Evolutionary conservation across 2,797 vertebrate species (phyloP).

Genomic region (Centroberyx gerrardi): DNA sequence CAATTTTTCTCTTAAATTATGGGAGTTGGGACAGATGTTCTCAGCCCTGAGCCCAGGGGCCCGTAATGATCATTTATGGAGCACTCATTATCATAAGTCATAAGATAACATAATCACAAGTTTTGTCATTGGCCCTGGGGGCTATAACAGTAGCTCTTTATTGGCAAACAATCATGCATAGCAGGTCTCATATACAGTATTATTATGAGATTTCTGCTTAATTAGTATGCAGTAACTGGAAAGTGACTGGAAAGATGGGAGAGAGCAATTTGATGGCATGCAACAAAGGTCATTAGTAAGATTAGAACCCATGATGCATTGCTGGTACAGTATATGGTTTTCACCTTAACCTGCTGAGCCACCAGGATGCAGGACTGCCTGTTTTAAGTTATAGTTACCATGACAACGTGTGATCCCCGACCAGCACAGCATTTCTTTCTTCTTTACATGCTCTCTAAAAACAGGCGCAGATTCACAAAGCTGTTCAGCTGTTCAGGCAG

Average conservation of each 20-base stretch:
- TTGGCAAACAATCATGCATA: neutral
- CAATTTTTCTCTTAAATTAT: constrained; percentile 1
- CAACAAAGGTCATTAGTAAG: constrained; percentile 31
- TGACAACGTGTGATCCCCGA: no score
- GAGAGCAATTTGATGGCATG: constrained; percentile 17
- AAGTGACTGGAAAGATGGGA: constrained; percentile 26
- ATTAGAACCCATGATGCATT: constrained; percentile 30
- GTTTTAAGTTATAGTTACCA: constrained; percentile 8
- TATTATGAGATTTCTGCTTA: constrained; percentile 7
- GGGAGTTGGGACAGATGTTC: constrained; percentile 2
- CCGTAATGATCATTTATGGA: neutral
- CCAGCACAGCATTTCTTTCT: neutral
- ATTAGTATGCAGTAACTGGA: constrained; percentile 5
- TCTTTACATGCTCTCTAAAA: neutral
- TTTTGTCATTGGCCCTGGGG: constrained; percentile 12
- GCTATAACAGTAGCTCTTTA: neutral
- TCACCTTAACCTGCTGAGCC: constrained; percentile 35
- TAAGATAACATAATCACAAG: neutral
- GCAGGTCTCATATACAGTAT: constrained; percentile 1
- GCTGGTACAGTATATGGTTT: constrained; percentile 36
- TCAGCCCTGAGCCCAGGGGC: constrained; percentile 16
- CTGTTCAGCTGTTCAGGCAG: no score
- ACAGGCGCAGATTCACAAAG: no score
- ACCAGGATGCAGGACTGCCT: constrained; percentile 7
- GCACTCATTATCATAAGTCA: constrained; percentile 11